Evolutionary conservation across 2,797 vertebrate genomes (phyloP).

Genomic region (Nasua narica): DNA sequence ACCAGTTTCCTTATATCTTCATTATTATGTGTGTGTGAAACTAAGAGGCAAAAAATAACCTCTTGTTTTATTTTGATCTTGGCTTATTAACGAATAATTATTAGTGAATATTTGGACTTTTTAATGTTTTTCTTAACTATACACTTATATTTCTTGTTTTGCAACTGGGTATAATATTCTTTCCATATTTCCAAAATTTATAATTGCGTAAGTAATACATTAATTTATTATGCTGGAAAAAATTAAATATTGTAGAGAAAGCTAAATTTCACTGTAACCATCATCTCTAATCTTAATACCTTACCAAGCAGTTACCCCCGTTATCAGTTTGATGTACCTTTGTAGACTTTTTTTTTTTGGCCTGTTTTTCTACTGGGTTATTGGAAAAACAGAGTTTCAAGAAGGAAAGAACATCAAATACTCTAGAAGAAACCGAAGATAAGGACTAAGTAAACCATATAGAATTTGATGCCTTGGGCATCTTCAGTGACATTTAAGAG

Average conservation of each 20-base stretch:
- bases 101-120: neutral
- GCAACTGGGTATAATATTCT: neutral
- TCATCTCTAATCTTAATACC: neutral
- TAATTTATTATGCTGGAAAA: neutral
- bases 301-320: neutral
- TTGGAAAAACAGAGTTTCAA: neutral
- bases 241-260: neutral
- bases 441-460: neutral
- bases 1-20: neutral
- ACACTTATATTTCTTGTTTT: neutral
- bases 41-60: neutral
- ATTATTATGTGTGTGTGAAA: neutral
- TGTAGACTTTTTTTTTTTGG: neutral
- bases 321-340: neutral
- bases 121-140: neutral
- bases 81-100: neutral
- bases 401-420: neutral
- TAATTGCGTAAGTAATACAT: neutral
- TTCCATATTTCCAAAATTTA: neutral
- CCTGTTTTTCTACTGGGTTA: neutral
- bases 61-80: neutral
- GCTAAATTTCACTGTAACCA: neutral
- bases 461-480: neutral
- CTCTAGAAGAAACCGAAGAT: neutral
- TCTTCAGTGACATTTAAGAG: neutral